Base-by-base conservation (phyloP, 2,113 vertebrate genomes). In the Saimiri boliviensis region DNA sequence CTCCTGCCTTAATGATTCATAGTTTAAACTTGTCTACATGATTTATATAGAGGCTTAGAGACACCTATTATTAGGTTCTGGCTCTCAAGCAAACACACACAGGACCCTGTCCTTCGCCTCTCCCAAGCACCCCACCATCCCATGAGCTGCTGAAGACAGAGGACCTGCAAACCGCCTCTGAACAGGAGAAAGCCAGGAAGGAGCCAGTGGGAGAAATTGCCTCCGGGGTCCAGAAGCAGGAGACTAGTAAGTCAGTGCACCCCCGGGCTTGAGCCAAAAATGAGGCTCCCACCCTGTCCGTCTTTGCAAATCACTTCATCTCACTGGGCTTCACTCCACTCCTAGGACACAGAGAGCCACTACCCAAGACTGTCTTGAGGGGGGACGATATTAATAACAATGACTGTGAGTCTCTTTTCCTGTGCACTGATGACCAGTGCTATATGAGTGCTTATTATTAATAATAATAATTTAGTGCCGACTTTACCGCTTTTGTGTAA, bases 391-490 rank as follows among this genome's bases (percentile, higher is more conserved):
- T 92, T 91, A 96, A 96, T 85, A 86, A 86, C 77, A 45, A 32
- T 12, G 60, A 47, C 54, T 3, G 42, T 8, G 82, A 60, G 54
- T 70, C 90, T 35, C 49, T 85, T 92, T 68, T 88, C 27, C 92
- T 42, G 1, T 7, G 49, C 49, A 49, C 83, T 91, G 93, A 95
- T 81, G 91, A 96, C 70, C 95, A 91, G 73, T 1, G 60, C 73
- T 84, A 6, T 40, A 37, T 10, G 83, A 86, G 80, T 19, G 49
- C 96, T 97, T 96, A 95, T 96, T 98, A 96, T 60, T 96, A 98
- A 93, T 97, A 96, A 97, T 96, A 97, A 96, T 94, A 98, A 97
- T 97, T 98, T 97, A 97, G 94, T 95, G 83, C 94, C 47, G 94
- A 98, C 97, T 97, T 96, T 95, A 87, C 95, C 86, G 71, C 96